Evolutionary conservation across 2,113 vertebrate genomes (phyloP).

Genomic region (Trachemys scripta): DNA sequence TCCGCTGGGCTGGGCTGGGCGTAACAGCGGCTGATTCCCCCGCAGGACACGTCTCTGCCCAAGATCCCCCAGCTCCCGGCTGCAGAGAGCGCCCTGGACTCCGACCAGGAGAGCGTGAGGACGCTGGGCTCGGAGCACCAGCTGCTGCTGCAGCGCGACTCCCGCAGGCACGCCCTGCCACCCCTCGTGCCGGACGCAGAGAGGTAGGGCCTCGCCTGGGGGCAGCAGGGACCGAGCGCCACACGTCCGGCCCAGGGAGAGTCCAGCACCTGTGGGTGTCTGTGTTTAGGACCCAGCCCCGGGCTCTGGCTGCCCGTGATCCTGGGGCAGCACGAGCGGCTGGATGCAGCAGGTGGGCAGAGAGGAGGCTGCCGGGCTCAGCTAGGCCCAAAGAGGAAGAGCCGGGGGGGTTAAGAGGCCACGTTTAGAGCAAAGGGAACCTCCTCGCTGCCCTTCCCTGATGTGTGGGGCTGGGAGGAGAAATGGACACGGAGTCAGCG

Average conservation of each 20-base stretch:
- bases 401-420: not conserved
- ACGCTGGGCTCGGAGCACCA: conserved; percentile 76
- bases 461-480: not conserved
- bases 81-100: conserved; percentile 78
- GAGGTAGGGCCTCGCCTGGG: conserved; percentile 71
- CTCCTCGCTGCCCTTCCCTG: not conserved
- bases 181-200: conserved; percentile 81
- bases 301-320: not conserved
- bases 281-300: not conserved
- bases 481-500: too few relatives aligned
- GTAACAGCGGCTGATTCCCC: not conserved
- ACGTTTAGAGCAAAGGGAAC: not conserved
- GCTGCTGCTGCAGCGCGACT: conserved; percentile 49
- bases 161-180: conserved; percentile 80
- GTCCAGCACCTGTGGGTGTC: not conserved
- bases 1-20: not conserved
- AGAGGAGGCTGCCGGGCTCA: not conserved
- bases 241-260: not conserved
- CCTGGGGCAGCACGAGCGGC: not conserved
- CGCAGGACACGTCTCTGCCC: conserved; percentile 84
- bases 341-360: too few relatives aligned
- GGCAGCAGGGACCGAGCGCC: not conserved
- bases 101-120: conserved; percentile 84
- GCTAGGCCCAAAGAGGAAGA: not conserved
- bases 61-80: conserved; percentile 75